These are phyloP conservation scores for Frieseomelitta varia DNA, from an alignment of 1,140 invertebrate genomes.

Conservation along the genomic window DNA sequence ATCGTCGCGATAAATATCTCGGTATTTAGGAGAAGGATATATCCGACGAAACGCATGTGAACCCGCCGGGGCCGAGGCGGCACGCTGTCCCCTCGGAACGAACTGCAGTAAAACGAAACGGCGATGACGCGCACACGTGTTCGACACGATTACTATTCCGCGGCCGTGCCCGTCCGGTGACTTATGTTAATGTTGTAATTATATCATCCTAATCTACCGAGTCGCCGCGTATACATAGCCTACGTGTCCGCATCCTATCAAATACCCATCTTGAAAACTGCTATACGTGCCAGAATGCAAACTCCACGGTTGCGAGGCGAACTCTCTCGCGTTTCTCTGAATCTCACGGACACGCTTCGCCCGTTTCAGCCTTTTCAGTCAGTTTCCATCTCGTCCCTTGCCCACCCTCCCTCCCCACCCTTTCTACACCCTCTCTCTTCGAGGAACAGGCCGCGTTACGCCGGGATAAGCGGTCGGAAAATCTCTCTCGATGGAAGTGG, in stretches of 20 bases:
- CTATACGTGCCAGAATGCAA: constrained; percentile 81
- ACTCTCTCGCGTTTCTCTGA: constrained; percentile 52
- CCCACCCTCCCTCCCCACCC: neutral
- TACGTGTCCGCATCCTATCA: constrained; percentile 81
- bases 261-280: constrained; percentile 81
- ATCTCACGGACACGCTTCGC: constrained; percentile 45
- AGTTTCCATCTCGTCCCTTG: neutral
- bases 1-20: constrained; percentile 64
- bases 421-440: neutral
- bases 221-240: constrained; percentile 69
- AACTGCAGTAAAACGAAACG: constrained; percentile 63
- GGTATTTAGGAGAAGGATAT: constrained; percentile 56
- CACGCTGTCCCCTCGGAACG: constrained; percentile 20
- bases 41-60: constrained; percentile 46
- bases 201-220: constrained; percentile 82
- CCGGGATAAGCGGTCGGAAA: neutral
- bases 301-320: constrained; percentile 35
- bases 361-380: constrained; percentile 4
- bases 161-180: constrained; percentile 77
- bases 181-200: constrained; percentile 83
- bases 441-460: neutral
- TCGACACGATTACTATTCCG: constrained; percentile 81
- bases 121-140: constrained; percentile 75
- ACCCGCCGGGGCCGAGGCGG: constrained; percentile 24
- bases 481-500: constrained; percentile 14